phyloP scores from a whole-genome alignment of 2,797 vertebrate species.

The Gallinago solitaria region DNA sequence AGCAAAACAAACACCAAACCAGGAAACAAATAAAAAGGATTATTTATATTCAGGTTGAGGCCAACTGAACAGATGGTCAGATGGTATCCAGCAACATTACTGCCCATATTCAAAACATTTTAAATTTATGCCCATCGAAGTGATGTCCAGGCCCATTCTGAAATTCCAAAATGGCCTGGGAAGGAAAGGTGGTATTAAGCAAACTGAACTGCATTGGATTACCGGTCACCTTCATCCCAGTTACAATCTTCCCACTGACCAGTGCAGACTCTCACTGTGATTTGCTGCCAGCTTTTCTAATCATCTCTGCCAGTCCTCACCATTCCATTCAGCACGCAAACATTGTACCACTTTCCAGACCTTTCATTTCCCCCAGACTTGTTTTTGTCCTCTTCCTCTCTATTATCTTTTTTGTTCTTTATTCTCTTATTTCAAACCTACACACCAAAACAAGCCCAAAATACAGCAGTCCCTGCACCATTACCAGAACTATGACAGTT shows the following conservation, averaged over 20 bases:
- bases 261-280: neutral
- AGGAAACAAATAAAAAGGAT: slow-evolving; percentile 36
- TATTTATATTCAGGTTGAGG: neutral
- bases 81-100: neutral
- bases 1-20: slow-evolving; percentile 14
- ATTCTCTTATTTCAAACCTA: neutral
- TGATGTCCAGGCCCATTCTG: neutral
- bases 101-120: neutral
- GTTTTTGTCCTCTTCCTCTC: neutral
- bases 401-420: neutral
- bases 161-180: neutral
- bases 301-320: neutral
- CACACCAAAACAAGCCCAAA: neutral
- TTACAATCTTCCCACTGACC: neutral
- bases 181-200: neutral
- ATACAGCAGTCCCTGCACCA: neutral
- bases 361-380: neutral
- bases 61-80: slow-evolving; percentile 35
- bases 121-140: neutral
- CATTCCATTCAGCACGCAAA: neutral
- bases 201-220: neutral
- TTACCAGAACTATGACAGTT: neutral
- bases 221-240: neutral
- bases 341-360: neutral
- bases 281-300: neutral